These are phyloP conservation scores for Pocota personata DNA, from an alignment of 2,888 invertebrate species.

Conservation along the genomic window DNA sequence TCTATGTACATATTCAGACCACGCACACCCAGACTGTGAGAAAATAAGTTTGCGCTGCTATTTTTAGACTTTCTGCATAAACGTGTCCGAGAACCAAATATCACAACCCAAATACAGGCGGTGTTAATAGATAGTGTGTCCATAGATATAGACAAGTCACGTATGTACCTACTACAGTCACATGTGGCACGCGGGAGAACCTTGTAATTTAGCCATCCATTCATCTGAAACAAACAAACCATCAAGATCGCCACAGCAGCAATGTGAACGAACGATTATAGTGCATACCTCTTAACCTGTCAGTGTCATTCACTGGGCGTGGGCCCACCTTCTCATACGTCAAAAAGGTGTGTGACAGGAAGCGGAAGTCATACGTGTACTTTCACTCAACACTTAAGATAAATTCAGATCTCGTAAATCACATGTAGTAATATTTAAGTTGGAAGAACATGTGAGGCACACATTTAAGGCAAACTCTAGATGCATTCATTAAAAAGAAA, in stretches of 20 bases:
- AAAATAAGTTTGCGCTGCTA: conserved; percentile 18
- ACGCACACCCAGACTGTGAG: conserved; percentile 12
- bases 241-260: background rate
- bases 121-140: conserved; percentile 10
- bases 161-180: conserved; percentile 13
- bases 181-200: conserved; percentile 11
- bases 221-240: conserved; percentile 10
- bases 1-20: background rate
- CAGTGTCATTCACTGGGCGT: conserved; percentile 33
- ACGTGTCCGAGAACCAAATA: conserved; percentile 46
- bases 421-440: background rate
- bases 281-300: conserved; percentile 2
- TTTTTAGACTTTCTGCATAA: conserved; percentile 39
- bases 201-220: conserved; percentile 27
- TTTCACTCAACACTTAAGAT: background rate
- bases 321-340: background rate
- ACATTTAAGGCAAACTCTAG: background rate
- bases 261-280: conserved; percentile 3
- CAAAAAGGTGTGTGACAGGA: background rate
- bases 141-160: conserved; percentile 20
- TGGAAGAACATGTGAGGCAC: background rate
- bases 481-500: background rate
- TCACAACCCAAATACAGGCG: conserved; percentile 32
- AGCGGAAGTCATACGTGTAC: conserved; percentile 1
- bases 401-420: background rate